Conservation (phyloP, 2,113 vertebrate genomes). For the Trinectes maculatus region DNA sequence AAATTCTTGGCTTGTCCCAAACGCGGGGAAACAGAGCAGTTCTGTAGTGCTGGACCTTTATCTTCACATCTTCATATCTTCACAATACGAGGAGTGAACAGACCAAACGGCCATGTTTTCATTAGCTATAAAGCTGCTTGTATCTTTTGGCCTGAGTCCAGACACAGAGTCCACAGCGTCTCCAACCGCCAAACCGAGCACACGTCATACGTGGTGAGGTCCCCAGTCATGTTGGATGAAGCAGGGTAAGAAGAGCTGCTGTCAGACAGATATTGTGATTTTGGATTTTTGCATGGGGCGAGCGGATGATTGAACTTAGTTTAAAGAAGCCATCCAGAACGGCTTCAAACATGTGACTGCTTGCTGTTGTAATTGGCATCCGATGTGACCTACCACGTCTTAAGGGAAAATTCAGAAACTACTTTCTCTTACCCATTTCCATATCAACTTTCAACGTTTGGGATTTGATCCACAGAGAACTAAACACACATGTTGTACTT, state of each 20-base stretch:
- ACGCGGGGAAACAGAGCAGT: constrained; percentile 25
- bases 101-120: constrained; percentile 49
- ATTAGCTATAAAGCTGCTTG: constrained; percentile 55
- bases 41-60: constrained; percentile 41
- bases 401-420: no score
- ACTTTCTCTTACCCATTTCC: no score
- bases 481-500: constrained; percentile 1
- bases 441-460: neutral
- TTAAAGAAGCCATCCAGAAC: no score
- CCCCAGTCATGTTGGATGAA: constrained; percentile 10
- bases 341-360: no score
- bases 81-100: constrained; percentile 42
- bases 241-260: constrained; percentile 7
- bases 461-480: constrained; percentile 22
- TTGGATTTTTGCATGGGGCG: neutral
- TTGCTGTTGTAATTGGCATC: no score
- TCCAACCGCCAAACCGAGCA: constrained; percentile 26
- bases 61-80: no score
- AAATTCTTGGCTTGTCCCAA: constrained; percentile 46
- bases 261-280: constrained; percentile 5
- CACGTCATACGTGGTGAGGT: constrained; percentile 17
- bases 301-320: no score
- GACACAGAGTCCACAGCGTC: constrained; percentile 15
- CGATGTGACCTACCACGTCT: no score
- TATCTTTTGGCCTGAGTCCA: constrained; percentile 66